phyloP scores from a whole-genome alignment of 23 tunicate species.

The Pegea sp. region DNA sequence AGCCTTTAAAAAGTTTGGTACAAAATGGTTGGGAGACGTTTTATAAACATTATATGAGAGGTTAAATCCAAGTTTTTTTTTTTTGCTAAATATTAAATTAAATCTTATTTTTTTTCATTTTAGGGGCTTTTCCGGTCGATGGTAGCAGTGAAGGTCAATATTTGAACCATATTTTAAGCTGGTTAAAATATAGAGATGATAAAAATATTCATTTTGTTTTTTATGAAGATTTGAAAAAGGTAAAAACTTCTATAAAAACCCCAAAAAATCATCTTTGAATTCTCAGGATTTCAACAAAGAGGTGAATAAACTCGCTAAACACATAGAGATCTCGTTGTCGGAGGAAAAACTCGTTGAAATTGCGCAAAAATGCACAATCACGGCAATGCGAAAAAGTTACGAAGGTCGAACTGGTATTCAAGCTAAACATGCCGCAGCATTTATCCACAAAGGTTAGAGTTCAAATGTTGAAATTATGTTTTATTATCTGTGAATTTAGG shows the following conservation, averaged over 20 bases:
- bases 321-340: background rate
- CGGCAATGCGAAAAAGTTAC: background rate
- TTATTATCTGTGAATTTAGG: no score
- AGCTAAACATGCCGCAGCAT: constrained; percentile 1
- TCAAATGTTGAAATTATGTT: no score
- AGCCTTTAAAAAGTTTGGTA: no score
- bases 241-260: no score
- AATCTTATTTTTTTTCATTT: no score
- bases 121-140: background rate
- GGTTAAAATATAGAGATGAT: constrained; percentile 2
- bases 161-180: constrained; percentile 1
- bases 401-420: background rate
- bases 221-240: constrained; percentile 5
- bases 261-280: no score
- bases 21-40: no score
- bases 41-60: no score
- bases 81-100: no score
- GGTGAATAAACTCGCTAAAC: background rate
- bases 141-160: background rate
- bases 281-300: background rate
- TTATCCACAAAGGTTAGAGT: constrained; percentile 1
- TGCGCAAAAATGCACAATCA: background rate
- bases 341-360: constrained; percentile 1
- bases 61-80: no score
- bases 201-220: background rate